Evolutionary conservation across 2,797 vertebrate species (phyloP).

Genomic region (Oryzias dopingdopingensis): DNA sequence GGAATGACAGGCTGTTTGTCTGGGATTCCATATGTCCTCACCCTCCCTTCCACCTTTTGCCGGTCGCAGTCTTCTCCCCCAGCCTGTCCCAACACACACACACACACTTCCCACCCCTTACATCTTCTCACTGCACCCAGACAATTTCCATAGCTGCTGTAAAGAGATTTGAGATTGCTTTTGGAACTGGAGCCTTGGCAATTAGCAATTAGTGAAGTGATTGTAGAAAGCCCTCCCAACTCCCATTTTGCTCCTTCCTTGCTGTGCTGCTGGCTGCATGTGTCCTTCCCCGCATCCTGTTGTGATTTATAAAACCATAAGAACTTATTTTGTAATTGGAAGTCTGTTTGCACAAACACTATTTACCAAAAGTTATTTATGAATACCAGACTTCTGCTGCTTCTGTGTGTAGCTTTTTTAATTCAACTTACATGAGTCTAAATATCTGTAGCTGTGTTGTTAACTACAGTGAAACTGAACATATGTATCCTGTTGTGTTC

Average conservation of each 20-base stretch:
- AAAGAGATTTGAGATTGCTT: slow-evolving; percentile 78
- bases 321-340: slow-evolving; percentile 30
- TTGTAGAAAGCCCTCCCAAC: slow-evolving; percentile 58
- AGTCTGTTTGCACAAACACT: neutral
- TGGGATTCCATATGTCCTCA: slow-evolving; percentile 69
- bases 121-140: slow-evolving; percentile 60
- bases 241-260: slow-evolving; percentile 62
- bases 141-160: slow-evolving; percentile 73
- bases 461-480: slow-evolving; percentile 5
- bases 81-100: slow-evolving; percentile 3
- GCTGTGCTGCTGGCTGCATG: slow-evolving; percentile 62
- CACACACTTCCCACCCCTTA: slow-evolving; percentile 15
- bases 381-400: slow-evolving; percentile 2
- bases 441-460: too few relatives aligned
- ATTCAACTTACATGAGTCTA: neutral
- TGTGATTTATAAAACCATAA: slow-evolving; percentile 52
- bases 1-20: slow-evolving; percentile 80
- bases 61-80: too few relatives aligned
- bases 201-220: slow-evolving; percentile 77
- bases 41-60: slow-evolving; percentile 7
- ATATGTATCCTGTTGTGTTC: slow-evolving; percentile 34
- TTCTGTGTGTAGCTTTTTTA: neutral
- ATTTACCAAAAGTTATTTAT: too few relatives aligned
- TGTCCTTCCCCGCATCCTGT: slow-evolving; percentile 27
- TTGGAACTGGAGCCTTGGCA: slow-evolving; percentile 73